phyloP scores from a whole-genome alignment of 2,113 vertebrate genomes.

The Vidua macroura region DNA sequence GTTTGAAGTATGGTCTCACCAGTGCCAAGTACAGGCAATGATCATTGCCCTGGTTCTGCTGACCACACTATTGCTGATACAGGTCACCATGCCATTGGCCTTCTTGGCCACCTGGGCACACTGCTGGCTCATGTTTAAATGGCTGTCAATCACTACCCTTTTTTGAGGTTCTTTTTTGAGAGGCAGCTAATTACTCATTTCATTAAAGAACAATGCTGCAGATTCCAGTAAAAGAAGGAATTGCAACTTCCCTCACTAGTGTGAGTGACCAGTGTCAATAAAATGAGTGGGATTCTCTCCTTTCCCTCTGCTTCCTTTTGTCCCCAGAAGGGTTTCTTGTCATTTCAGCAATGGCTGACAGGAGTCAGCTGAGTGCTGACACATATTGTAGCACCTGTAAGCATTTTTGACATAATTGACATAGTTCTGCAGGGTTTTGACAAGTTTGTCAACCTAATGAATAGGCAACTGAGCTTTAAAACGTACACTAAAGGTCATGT shows the following conservation, averaged over 20 bases:
- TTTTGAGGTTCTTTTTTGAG: background rate
- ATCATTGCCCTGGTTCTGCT: background rate
- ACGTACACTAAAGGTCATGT: slow-evolving; percentile 40
- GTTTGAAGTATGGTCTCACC: accelerated
- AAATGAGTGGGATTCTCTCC: background rate
- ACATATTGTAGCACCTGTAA: slow-evolving; percentile 59
- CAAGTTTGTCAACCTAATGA: slow-evolving; percentile 76
- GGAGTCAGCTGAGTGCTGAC: slow-evolving; percentile 59
- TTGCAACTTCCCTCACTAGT: background rate
- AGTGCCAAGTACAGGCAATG: accelerated
- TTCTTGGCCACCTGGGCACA: background rate
- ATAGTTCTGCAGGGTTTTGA: slow-evolving; percentile 71
- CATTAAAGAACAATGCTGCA: background rate
- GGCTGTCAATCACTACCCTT: accelerated
- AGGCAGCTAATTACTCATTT: background rate
- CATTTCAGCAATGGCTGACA: slow-evolving; percentile 66
- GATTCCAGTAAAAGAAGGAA: background rate
- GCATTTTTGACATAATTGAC: slow-evolving; percentile 69
- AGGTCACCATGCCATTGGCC: background rate
- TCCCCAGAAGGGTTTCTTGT: slow-evolving; percentile 63
- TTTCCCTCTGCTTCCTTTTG: background rate
- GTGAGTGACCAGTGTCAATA: background rate
- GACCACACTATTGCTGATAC: background rate
- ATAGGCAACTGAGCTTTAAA: slow-evolving; percentile 63
- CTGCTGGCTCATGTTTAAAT: background rate